These are phyloP conservation scores for Morpho deidamia DNA, from an alignment of 2,888 invertebrate genomes.

Conservation along the genomic window DNA sequence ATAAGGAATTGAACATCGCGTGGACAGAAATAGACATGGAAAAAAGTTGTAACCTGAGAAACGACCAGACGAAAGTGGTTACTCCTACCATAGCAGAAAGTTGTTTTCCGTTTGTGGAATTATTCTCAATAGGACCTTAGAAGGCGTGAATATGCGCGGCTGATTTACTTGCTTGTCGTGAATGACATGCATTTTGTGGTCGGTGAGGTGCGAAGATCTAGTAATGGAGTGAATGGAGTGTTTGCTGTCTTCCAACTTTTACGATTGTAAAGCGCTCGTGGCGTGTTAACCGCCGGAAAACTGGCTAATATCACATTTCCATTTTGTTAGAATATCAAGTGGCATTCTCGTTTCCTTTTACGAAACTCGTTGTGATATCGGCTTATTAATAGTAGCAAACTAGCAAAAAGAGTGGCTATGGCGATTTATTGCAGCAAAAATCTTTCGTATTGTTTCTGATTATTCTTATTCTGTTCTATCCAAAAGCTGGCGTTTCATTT, in stretches of 20 bases:
- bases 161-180: slow-evolving; percentile 72
- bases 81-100: slow-evolving; percentile 63
- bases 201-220: slow-evolving; percentile 68
- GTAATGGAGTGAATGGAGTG: slow-evolving; percentile 61
- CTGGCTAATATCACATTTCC: slow-evolving; percentile 39
- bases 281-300: slow-evolving; percentile 37
- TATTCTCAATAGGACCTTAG: slow-evolving; percentile 49
- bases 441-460: too few species aligned
- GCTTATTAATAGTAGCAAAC: background rate
- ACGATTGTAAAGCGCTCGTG: slow-evolving; percentile 26
- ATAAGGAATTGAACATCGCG: slow-evolving; percentile 24
- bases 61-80: slow-evolving; percentile 69
- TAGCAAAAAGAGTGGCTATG: background rate
- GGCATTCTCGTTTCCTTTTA: slow-evolving; percentile 24
- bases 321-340: slow-evolving; percentile 33
- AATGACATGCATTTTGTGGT: slow-evolving; percentile 71
- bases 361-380: slow-evolving; percentile 21
- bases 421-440: background rate
- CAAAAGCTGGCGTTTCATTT: too few species aligned
- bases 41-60: slow-evolving; percentile 67
- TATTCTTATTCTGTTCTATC: too few species aligned
- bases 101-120: slow-evolving; percentile 67
- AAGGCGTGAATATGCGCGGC: slow-evolving; percentile 53
- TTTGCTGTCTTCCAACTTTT: slow-evolving; percentile 35
- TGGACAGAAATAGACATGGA: slow-evolving; percentile 63